A percentile compares a stretch with the other conserved stretches of the same genome.
Evolutionary conservation across 1,140 invertebrate species (phyloP).

Genomic region (Drosophila mayri): DNA sequence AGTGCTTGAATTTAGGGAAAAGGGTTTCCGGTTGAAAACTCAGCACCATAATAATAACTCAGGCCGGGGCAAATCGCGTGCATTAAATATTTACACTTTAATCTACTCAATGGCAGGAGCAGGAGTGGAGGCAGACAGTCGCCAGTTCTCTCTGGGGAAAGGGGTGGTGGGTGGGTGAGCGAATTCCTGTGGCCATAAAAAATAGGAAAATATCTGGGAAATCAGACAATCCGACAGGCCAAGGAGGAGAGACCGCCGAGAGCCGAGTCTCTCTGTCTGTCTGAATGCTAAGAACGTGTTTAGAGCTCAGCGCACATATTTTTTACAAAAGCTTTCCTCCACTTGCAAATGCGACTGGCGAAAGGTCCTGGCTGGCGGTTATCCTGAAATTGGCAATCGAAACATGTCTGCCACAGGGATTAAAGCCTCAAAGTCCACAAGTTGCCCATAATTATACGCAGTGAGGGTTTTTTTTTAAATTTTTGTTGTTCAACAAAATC

Average conservation of each 20-base stretch:
- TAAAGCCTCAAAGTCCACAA: constrained; percentile 34
- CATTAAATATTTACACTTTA: constrained; percentile 81
- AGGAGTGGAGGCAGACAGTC: constrained; percentile 53
- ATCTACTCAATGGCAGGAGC: constrained; percentile 73
- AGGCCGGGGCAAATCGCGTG: constrained; percentile 71
- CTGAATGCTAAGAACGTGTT: constrained; percentile 72
- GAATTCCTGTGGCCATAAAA: constrained; percentile 74
- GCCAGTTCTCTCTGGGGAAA: constrained; percentile 14
- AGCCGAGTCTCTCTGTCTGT: constrained; percentile 22
- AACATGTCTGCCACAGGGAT: constrained; percentile 36
- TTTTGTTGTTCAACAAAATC: constrained; percentile 40
- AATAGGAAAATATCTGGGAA: constrained; percentile 79
- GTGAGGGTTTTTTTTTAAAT: not conserved
- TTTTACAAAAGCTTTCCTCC: constrained; percentile 20
- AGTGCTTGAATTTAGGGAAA: constrained; percentile 18
- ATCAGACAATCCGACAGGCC: constrained; percentile 66
- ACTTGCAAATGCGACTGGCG: constrained; percentile 23
- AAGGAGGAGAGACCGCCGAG: constrained; percentile 11
- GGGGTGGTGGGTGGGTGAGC: not conserved
- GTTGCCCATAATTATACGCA: constrained; percentile 25
- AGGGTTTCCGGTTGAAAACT: constrained; percentile 2
- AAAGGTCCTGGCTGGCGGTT: constrained; percentile 4
- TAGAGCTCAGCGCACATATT: constrained; percentile 32
- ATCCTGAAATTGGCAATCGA: constrained; percentile 31
- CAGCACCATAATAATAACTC: constrained; percentile 66